Percentiles rank a stretch among this genome's conserved stretches.
Conservation (phyloP, 2,113 vertebrate genomes). For the Atrichornis clamosus region DNA sequence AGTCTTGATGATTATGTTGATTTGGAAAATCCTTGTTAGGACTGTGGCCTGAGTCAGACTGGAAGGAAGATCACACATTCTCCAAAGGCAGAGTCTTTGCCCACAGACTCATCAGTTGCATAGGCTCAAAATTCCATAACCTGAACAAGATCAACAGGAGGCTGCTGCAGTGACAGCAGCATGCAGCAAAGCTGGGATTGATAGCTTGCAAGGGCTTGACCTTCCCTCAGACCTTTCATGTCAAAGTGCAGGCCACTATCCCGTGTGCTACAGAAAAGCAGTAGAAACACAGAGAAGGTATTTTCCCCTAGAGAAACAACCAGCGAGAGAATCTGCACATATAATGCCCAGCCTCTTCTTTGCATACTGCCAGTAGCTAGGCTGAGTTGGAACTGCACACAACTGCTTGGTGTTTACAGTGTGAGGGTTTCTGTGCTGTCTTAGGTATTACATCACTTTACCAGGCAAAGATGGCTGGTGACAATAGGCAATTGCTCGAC, state of each 20-base stretch:
- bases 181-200: neutral
- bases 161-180: neutral
- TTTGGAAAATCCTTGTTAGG: neutral
- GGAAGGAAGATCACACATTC: neutral
- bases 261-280: neutral
- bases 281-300: neutral
- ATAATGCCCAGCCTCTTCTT: neutral
- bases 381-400: neutral
- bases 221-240: neutral
- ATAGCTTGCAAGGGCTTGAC: neutral
- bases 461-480: neutral
- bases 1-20: neutral
- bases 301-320: neutral
- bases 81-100: neutral
- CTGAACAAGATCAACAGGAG: neutral
- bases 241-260: neutral
- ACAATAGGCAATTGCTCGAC: fast-evolving
- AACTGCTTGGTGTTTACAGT: fast-evolving
- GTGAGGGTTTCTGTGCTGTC: neutral
- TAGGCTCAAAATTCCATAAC: neutral
- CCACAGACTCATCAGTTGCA: neutral
- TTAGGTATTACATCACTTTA: neutral
- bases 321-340: neutral
- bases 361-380: neutral
- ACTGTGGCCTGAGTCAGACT: neutral